Percentiles rank a stretch among this genome's conserved stretches.
Conservation (phyloP, 2,888 invertebrate species). For the Leptinotarsa haldemani region DNA sequence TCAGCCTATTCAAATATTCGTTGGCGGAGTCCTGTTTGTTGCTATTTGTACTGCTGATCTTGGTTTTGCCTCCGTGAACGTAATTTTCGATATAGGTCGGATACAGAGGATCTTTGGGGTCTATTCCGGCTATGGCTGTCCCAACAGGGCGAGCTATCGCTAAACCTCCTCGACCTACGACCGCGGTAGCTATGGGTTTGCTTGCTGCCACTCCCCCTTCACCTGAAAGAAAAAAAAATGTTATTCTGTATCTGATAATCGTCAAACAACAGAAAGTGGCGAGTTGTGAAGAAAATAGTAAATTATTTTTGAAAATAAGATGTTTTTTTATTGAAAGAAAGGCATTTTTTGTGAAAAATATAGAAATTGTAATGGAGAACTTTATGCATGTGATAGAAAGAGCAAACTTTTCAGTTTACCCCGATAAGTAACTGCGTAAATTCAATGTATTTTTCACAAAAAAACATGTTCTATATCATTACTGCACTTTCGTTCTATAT, state of each 20-base stretch:
- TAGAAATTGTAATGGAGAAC: no score
- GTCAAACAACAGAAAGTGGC: no score
- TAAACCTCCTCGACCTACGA: constrained; percentile 76
- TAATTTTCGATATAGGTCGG: constrained; percentile 58
- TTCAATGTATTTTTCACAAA: no score
- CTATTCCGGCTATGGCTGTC: constrained; percentile 80
- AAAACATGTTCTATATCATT: no score
- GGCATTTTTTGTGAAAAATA: no score
- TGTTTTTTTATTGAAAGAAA: no score
- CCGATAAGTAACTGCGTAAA: no score
- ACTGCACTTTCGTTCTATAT: no score
- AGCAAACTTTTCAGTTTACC: no score
- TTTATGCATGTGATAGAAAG: no score
- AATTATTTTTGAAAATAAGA: no score
- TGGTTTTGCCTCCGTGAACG: constrained; percentile 42
- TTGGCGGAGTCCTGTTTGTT: constrained; percentile 45
- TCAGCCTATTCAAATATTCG: constrained; percentile 61
- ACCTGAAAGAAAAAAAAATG: constrained; percentile 64
- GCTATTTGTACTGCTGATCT: constrained; percentile 19
- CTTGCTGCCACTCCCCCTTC: constrained; percentile 79
- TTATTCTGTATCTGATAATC: not conserved
- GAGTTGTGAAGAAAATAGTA: no score
- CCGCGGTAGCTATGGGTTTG: constrained; percentile 78
- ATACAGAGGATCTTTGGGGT: constrained; percentile 66
- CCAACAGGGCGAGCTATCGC: constrained; percentile 79